These are phyloP conservation scores for Engystomops pustulosus DNA, from an alignment of 2,113 vertebrate species.

Conservation along the genomic window DNA sequence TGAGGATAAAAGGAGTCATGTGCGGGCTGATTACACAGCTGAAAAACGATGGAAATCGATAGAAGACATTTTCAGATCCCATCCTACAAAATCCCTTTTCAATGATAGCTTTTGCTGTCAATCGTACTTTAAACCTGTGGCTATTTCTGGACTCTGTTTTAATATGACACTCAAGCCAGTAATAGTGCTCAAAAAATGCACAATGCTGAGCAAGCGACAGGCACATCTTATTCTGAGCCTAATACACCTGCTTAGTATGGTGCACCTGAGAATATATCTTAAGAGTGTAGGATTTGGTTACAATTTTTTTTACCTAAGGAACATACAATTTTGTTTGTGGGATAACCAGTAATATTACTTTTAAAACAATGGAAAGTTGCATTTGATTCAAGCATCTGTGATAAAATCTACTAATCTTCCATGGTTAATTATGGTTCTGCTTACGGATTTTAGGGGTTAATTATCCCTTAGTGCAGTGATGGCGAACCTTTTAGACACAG, in stretches of 20 bases:
- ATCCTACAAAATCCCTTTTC: slow-evolving; percentile 43
- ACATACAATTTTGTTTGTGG: too few relatives aligned
- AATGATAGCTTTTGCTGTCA: slow-evolving; percentile 37
- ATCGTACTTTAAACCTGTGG: slow-evolving; percentile 31
- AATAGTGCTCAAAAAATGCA: slow-evolving; percentile 2
- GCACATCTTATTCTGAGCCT: not conserved
- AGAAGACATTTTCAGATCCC: slow-evolving; percentile 47
- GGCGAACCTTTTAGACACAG: too few relatives aligned
- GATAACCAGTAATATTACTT: too few relatives aligned
- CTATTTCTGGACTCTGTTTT: slow-evolving; percentile 23
- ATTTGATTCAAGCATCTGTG: too few relatives aligned
- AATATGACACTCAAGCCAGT: not conserved
- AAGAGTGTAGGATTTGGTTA: too few relatives aligned
- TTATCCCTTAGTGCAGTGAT: too few relatives aligned
- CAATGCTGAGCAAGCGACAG: not conserved
- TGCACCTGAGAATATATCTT: too few relatives aligned
- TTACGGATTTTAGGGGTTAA: too few relatives aligned
- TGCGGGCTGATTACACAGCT: slow-evolving; percentile 39
- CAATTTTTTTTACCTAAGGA: too few relatives aligned
- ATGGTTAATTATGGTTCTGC: too few relatives aligned
- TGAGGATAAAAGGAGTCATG: slow-evolving; percentile 32
- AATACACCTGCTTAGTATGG: not conserved
- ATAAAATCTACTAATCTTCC: too few relatives aligned
- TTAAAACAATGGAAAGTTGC: too few relatives aligned
- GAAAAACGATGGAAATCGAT: slow-evolving; percentile 47